Evolutionary conservation across 35 echinoderm and acorn worm species (phyloP).

Genomic region (Eucidaris tribuloides): DNA sequence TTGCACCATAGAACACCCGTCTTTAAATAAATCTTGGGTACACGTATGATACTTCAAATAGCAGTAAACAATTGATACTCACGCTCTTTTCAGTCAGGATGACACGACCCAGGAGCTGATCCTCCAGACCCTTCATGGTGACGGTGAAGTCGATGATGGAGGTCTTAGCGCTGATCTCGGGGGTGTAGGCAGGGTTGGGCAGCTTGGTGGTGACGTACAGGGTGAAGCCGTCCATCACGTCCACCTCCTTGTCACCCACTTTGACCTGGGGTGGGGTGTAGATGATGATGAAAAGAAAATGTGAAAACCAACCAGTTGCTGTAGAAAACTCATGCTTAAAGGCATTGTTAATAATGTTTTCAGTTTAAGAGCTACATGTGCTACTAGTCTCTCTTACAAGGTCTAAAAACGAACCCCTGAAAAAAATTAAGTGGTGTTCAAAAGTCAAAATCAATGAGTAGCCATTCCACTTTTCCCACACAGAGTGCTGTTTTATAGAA

Average conservation of each 20-base stretch:
- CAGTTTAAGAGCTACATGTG: too few relatives aligned
- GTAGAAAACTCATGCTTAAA: background rate
- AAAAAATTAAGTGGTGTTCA: too few relatives aligned
- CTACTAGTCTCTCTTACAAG: too few relatives aligned
- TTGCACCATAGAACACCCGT: too few relatives aligned
- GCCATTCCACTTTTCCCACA: too few relatives aligned
- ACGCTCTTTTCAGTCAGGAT: conserved; percentile 97
- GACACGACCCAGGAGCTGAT: conserved; percentile 87
- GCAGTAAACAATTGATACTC: too few relatives aligned
- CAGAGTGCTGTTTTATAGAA: too few relatives aligned
- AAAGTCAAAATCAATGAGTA: too few relatives aligned
- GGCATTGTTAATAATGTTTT: too few relatives aligned
- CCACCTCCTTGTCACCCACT: conserved; percentile 96
- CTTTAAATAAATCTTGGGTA: too few relatives aligned
- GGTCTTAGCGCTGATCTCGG: conserved; percentile 97
- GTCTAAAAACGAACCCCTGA: too few relatives aligned
- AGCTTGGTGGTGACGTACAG: conserved; percentile 95
- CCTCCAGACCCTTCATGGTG: conserved; percentile 95
- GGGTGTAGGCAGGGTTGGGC: conserved; percentile 96
- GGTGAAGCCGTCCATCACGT: conserved; percentile 96
- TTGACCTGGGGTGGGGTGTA: conserved; percentile 62
- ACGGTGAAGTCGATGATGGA: conserved; percentile 99
- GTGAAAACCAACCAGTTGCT: background rate
- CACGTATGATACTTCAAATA: too few relatives aligned
- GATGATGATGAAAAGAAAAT: background rate